A percentile compares a stretch with the other conserved stretches of the same genome.
These are phyloP conservation scores for Coptodon rendalli DNA, from an alignment of 2,113 vertebrate genomes.

Conservation along the genomic window DNA sequence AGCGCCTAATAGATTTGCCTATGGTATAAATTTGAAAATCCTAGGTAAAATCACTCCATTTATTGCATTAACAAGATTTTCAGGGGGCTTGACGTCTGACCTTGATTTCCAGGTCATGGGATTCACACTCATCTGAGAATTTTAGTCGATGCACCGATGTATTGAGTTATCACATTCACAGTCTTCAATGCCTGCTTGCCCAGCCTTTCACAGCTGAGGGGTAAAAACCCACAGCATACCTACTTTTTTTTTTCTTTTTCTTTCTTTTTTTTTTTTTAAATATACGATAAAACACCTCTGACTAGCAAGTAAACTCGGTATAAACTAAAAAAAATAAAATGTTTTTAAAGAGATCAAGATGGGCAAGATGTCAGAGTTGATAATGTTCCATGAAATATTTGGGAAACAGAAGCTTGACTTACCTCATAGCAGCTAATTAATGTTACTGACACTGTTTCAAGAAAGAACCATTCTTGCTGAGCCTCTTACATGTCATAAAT, in stretches of 20 bases:
- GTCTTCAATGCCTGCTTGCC: neutral
- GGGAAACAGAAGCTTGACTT: neutral
- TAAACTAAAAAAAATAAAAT: accelerated
- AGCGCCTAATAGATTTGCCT: neutral
- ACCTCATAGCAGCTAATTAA: neutral
- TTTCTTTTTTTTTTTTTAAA: accelerated
- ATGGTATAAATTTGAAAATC: neutral
- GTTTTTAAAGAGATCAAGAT: neutral
- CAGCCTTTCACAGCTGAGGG: neutral
- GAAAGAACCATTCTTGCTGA: neutral
- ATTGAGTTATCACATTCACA: neutral
- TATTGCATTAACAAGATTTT: neutral
- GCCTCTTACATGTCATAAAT: neutral
- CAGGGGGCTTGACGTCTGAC: neutral
- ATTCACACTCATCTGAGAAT: neutral
- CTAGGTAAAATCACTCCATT: neutral
- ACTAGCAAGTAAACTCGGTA: neutral
- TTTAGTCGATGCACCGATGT: neutral
- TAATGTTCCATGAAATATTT: neutral
- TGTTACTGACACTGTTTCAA: neutral
- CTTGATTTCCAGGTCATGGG: neutral
- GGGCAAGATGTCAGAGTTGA: neutral
- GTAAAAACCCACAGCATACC: neutral
- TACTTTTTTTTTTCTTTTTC: neutral
- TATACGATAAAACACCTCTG: neutral